A percentile compares a stretch with the other conserved stretches of the same genome.
phyloP scores from a whole-genome alignment of 2,797 vertebrate genomes.

The Falco berigora region DNA sequence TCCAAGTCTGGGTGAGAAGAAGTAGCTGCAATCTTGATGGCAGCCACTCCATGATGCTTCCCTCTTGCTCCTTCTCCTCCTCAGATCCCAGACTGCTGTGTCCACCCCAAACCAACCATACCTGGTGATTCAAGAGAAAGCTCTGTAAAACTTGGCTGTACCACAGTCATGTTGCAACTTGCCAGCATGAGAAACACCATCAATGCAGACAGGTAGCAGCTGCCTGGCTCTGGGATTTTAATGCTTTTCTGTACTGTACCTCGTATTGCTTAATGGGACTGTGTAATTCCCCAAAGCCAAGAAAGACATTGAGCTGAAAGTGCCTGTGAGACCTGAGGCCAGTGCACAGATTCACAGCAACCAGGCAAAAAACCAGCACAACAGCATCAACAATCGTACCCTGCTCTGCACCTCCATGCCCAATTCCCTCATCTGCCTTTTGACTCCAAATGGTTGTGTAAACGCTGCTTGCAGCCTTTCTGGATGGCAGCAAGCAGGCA shows the following conservation, averaged over 20 bases:
- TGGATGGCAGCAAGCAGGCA: not conserved
- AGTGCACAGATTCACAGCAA: not conserved
- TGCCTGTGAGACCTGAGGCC: not conserved
- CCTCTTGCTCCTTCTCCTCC: not conserved
- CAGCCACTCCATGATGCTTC: not conserved
- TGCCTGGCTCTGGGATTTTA: not conserved
- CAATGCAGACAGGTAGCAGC: not conserved
- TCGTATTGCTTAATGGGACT: not conserved
- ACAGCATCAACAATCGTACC: not conserved
- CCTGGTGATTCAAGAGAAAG: not conserved
- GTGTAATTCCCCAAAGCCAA: not conserved
- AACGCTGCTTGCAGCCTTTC: not conserved
- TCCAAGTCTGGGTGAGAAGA: not conserved
- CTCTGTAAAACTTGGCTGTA: not conserved
- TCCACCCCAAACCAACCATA: not conserved
- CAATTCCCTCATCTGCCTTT: not conserved
- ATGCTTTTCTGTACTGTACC: not conserved
- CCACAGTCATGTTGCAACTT: not conserved
- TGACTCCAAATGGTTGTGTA: not conserved
- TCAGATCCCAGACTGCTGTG: not conserved
- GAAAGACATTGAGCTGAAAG: not conserved
- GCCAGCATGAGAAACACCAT: rapidly evolving
- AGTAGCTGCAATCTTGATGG: not conserved
- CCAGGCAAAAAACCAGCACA: not conserved
- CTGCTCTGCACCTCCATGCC: not conserved